These are phyloP conservation scores for Actinostola sp. DNA, from an alignment of 92 coral and sea anemone species.

Conservation along the genomic window DNA sequence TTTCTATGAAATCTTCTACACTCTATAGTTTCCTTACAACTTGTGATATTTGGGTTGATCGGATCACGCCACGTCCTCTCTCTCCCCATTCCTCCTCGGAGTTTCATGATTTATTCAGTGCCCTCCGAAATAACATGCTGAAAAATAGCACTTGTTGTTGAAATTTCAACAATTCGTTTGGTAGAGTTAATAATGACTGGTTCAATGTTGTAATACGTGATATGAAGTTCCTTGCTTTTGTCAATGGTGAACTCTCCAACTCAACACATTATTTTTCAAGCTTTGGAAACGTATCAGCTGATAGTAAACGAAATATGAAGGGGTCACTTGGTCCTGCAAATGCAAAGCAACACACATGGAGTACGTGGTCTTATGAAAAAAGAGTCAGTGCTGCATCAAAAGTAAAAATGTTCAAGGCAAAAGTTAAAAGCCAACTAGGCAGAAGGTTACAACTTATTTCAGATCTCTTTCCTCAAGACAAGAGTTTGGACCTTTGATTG, in stretches of 20 bases:
- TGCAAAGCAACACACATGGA: conserved; percentile 19
- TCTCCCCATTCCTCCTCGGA: too few relatives aligned
- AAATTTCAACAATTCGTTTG: too few relatives aligned
- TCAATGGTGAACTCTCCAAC: conserved; percentile 50
- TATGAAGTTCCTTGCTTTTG: conserved; percentile 46
- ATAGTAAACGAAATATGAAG: neutral
- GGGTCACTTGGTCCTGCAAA: conserved; percentile 34
- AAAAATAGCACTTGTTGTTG: too few relatives aligned
- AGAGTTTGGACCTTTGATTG: conserved; percentile 12
- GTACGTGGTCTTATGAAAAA: conserved; percentile 30
- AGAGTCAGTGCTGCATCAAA: conserved; percentile 30
- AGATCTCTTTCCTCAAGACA: conserved; percentile 14
- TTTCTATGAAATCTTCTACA: too few relatives aligned
- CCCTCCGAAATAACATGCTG: too few relatives aligned
- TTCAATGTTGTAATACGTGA: conserved; percentile 51
- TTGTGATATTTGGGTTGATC: too few relatives aligned
- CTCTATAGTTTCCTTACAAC: too few relatives aligned
- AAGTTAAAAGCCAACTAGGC: neutral
- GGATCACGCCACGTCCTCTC: too few relatives aligned
- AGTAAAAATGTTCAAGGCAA: conserved; percentile 20
- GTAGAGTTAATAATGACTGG: too few relatives aligned
- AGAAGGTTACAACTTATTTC: conserved; percentile 18
- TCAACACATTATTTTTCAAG: conserved; percentile 50
- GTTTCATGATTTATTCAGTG: too few relatives aligned
- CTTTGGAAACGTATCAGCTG: conserved; percentile 45